Evolutionary conservation across 2,113 vertebrate species (phyloP), one percentile per base, ranked within the genome.

Genomic region (Brachyistius frenatus): DNA sequence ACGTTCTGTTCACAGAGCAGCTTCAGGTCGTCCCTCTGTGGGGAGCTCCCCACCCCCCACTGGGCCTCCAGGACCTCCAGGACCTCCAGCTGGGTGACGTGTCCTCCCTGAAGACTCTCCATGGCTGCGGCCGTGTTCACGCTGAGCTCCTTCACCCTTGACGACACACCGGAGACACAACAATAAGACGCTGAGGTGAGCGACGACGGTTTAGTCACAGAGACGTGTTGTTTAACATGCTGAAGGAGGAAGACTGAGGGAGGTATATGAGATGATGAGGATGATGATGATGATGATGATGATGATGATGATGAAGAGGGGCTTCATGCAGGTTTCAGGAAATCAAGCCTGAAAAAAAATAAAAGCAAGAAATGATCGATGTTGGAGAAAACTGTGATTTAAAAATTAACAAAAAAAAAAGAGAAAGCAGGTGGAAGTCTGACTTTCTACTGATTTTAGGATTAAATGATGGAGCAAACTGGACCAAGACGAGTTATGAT

Each of bases 1-100:
- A 99, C 98, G 0, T 99, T 99, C 93, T 99, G 98, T 90, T 99
- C 98, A 91, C 98, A 99, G 73, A 99, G 97, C 80, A 99, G 95
- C 92, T 99, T 99, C 75, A 99, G 96, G 88, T 99, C 98, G 82
- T 99, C 98, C 70, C 97, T 97, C 88, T 99, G 98, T 47, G 98
- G 98, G 68, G 98, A 99, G 88, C 97, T 99, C 1, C 97, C 98
- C 33, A 99, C 96, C n/a, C 96, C 98, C 98, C 98, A 98, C 91
- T 98, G 96, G 2, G 96, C 95, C 85, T 99, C 98, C 90, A 98
- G 88, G 78, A 98, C 96, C 0, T 99, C 97, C 56, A 99, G 96
- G 78, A 98, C 96, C 0, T 99, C 97, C 56, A 99, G 96, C 93
- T 98, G 97, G 90, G 84, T 96, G 75, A 95, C 83, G 52, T 96